Evolutionary conservation across 2,797 vertebrate species (phyloP).

Genomic region (Phyllotis vaccarum): DNA sequence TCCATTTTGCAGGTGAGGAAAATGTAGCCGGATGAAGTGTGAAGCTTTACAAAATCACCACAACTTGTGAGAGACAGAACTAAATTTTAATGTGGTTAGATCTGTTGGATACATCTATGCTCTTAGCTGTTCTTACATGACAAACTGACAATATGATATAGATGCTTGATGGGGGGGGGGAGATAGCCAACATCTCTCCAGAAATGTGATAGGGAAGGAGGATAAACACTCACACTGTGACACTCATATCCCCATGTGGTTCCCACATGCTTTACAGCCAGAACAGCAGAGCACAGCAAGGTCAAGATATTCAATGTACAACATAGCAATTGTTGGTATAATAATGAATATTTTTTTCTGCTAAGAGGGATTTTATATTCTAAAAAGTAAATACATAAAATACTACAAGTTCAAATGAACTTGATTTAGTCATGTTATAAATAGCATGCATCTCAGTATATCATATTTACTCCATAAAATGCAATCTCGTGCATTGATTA

Average conservation of each 20-base stretch:
- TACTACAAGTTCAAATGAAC: not conserved
- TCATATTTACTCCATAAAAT: not conserved
- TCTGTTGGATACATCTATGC: not conserved
- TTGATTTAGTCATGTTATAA: not conserved
- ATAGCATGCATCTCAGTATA: not conserved
- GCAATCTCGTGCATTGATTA: not conserved
- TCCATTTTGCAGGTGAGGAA: not conserved
- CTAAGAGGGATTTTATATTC: not conserved
- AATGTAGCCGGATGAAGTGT: not conserved
- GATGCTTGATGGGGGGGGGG: not conserved
- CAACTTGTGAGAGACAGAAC: not conserved
- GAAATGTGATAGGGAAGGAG: no score
- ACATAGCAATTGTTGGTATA: not conserved
- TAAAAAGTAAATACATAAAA: not conserved
- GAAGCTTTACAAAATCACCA: not conserved
- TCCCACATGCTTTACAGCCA: not conserved
- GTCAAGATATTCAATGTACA: not conserved
- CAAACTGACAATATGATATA: fast-evolving
- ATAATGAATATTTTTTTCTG: not conserved
- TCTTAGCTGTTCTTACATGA: not conserved
- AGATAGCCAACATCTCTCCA: not conserved
- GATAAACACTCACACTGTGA: not conserved
- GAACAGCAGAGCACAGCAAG: not conserved
- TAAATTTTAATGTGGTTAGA: not conserved
- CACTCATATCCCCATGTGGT: not conserved